phyloP scores from a whole-genome alignment of 2,113 vertebrate species.

The Austrofundulus limnaeus region DNA sequence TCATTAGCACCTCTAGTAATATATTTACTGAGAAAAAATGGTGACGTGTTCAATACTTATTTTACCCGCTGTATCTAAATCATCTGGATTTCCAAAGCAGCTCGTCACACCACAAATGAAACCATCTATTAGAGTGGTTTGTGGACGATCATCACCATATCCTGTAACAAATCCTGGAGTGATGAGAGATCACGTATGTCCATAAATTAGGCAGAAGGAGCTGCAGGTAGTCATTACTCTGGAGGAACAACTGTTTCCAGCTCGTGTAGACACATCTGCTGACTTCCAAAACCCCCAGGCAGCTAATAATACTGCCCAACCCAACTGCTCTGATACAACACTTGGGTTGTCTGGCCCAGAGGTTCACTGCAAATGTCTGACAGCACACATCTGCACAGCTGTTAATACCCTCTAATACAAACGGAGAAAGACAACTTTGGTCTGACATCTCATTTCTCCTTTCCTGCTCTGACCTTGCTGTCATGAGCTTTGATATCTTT shows the following conservation, averaged over 20 bases:
- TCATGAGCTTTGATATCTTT: conserved; percentile 57
- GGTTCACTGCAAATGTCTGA: conserved; percentile 71
- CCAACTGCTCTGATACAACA: conserved; percentile 43
- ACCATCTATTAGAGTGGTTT: conserved; percentile 45
- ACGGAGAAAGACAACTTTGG: conserved; percentile 58
- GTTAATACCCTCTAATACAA: conserved; percentile 75
- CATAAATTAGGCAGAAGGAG: conserved; percentile 71
- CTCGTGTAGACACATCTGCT: conserved; percentile 67
- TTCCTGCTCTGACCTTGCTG: conserved; percentile 36
- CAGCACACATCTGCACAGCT: conserved; percentile 79
- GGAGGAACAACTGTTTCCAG: conserved; percentile 78
- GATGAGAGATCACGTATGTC: conserved; percentile 40
- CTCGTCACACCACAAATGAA: conserved; percentile 50
- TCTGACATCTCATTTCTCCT: conserved; percentile 69
- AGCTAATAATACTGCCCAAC: conserved; percentile 62
- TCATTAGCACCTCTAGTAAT: too few species aligned
- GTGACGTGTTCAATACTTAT: too few species aligned
- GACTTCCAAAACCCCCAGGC: conserved; percentile 61
- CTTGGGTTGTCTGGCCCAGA: conserved; percentile 38
- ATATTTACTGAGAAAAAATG: too few species aligned
- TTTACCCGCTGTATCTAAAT: too few species aligned
- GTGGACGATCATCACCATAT: conserved; percentile 23
- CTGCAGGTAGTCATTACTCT: conserved; percentile 78
- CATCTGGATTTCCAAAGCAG: conserved; percentile 16
- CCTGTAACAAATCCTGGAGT: conserved; percentile 43